Base-by-base conservation (phyloP, 2,888 invertebrate species). In the Rhaphigaster nebulosa region DNA sequence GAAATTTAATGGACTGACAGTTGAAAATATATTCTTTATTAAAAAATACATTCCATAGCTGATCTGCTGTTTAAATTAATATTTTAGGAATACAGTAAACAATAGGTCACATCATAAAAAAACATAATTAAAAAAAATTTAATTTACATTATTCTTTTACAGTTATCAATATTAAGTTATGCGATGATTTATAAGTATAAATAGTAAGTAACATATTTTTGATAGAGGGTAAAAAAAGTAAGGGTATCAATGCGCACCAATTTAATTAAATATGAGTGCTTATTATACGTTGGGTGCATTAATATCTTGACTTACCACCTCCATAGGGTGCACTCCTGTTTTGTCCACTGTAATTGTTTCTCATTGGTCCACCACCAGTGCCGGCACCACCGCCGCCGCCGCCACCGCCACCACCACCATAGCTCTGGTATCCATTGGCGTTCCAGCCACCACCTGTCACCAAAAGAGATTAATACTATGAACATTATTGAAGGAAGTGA, bases 281-380 rank as follows among this genome's bases (percentile, higher is more conserved):
- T 6, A 6, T 3, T 45, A 13, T 10, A 45, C 1, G 20, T 13
- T 84, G 41, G n/a, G 2, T 76, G 70, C 8, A 76, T 38, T 38
- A 76, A 23, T 12, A 45, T 87, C 8, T 52, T 20, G 5, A 89
- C 89, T 89, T 89, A 89, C 90, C 90, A 18, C 90, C 90, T 26
- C 92, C 92, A 76, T 92, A 92, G 29, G 92, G 92, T 52, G 92
- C 91, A 60, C 91, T 70, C 87, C 92, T 90, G 65, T 91, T 91
- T 26, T 91, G 91, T 13, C 84, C 89, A 76, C 91, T 91, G 91
- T 92, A 92, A 89, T 91, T 92, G 41, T 91, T 92, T 29, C 92
- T 90, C 88, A 92, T 92, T n/a, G 92, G 92, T 15, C 92, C 92
- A 87, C 92, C 92, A 54, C 92, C 91, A 29, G 89, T 76, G 1